Percentiles rank a stretch among this genome's conserved stretches.
phyloP scores from a whole-genome alignment of 2,113 vertebrate species.

The Machaerirhynchus nigripectus region DNA sequence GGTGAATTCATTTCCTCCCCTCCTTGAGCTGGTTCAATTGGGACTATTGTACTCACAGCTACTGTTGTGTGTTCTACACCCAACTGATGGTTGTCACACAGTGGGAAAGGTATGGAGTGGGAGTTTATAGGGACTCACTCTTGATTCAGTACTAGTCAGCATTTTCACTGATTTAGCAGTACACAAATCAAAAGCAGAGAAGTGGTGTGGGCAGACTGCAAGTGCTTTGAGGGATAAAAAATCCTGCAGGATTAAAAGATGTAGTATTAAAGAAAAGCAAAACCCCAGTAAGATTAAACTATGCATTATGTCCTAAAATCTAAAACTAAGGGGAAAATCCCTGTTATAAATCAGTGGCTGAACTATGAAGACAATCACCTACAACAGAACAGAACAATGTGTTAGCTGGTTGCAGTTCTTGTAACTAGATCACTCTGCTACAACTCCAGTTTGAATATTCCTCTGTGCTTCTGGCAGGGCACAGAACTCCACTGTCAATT shows the following conservation, averaged over 20 bases:
- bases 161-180: neutral
- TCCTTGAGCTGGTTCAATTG: neutral
- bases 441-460: neutral
- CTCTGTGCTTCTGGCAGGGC: neutral
- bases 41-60: neutral
- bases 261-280: neutral
- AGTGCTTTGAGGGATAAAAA: neutral
- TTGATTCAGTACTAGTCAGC: neutral
- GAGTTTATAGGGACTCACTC: neutral
- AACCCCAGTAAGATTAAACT: neutral
- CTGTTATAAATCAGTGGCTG: neutral
- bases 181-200: neutral
- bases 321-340: neutral
- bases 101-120: neutral
- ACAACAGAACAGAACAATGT: neutral
- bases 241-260: neutral
- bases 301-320: neutral
- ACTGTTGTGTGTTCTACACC: neutral
- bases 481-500: neutral
- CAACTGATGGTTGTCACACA: neutral
- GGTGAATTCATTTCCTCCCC: neutral
- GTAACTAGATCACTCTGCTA: neutral
- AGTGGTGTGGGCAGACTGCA: neutral
- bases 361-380: neutral
- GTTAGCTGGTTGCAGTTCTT: neutral